These are phyloP conservation scores for Bilobella aurantiaca DNA, from an alignment of 1,140 invertebrate genomes.

Conservation along the genomic window DNA sequence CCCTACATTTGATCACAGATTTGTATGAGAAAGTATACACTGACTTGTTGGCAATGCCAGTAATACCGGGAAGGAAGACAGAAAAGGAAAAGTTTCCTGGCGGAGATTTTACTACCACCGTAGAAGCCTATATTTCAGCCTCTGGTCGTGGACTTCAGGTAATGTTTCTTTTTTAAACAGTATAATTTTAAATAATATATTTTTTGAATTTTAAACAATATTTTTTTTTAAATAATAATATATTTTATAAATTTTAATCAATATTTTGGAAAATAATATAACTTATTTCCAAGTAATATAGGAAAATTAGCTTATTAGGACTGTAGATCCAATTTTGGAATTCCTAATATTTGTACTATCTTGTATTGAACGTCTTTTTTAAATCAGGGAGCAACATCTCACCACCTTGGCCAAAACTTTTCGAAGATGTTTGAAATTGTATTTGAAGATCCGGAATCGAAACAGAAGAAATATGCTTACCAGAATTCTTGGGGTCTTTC, in stretches of 20 bases:
- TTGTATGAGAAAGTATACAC: constrained; percentile 85
- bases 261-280: neutral
- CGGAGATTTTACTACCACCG: constrained; percentile 92
- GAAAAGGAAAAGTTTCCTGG: constrained; percentile 99
- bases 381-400: constrained; percentile 82
- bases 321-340: too few relatives aligned
- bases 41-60: constrained; percentile 85
- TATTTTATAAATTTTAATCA: too few relatives aligned
- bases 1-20: constrained; percentile 38
- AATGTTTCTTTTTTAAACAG: too few relatives aligned
- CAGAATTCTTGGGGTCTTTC: constrained; percentile 99
- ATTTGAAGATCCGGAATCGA: constrained; percentile 82
- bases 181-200: too few relatives aligned
- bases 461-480: constrained; percentile 76
- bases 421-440: constrained; percentile 99
- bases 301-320: too few relatives aligned
- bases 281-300: too few relatives aligned
- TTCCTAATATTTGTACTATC: too few relatives aligned
- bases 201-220: too few relatives aligned
- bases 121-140: constrained; percentile 88
- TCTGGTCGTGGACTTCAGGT: constrained; percentile 89
- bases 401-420: constrained; percentile 97
- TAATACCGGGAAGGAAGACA: constrained; percentile 88
- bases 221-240: too few relatives aligned
- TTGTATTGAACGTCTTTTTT: too few relatives aligned